Base-by-base conservation (phyloP, 2,888 invertebrate species). In the Unio delphinus region DNA sequence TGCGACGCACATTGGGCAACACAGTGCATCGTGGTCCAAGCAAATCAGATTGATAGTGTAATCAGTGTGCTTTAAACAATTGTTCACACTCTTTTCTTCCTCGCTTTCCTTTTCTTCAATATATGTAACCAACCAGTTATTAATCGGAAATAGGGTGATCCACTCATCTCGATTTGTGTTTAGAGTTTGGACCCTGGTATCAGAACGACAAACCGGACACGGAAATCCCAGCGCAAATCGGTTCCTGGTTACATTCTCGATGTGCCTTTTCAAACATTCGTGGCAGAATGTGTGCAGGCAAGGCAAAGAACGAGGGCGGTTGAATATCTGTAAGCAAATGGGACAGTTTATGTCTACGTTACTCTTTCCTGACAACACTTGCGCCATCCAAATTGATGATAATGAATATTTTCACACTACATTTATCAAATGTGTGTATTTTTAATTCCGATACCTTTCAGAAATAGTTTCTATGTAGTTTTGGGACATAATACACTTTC, bases 251-350 rank as follows among this genome's bases (percentile, higher is more conserved):
- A 65, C 62, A 28, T 70, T 69, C 23, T 58, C 67, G 15, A 80
- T 77, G 64, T 80, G 77, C n/a, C 67, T 67, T 3, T 68, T 65
- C 2, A 80, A 69, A 61, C 80, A 80, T 30, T 61, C 62, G 15
- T 71, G 66, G 65, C 80, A 80, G 65, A 80, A 80, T 30, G 80
- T 77, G 62, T 80, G 80, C 11, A 80, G 67, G 63, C 80, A 80
- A 18, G 80, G 78, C 28, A 80, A 64, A 26, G 77, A 74, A 23
- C 78, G 74, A 17, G 80, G 80, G n/a, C 69, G 66, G 18, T 64
- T 67, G 66, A 77, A 73, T 54, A 58, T 72, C 26, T 77, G 74
- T 28, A 74, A 60, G 64, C 80, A 80, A 15, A 80, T 67, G 4
- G 78, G 77, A 67, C 80, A 80, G n/a, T 70, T 64, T 18, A 55